Base-by-base conservation (phyloP, 2,888 invertebrate species). In the Trachelus tabidus region DNA sequence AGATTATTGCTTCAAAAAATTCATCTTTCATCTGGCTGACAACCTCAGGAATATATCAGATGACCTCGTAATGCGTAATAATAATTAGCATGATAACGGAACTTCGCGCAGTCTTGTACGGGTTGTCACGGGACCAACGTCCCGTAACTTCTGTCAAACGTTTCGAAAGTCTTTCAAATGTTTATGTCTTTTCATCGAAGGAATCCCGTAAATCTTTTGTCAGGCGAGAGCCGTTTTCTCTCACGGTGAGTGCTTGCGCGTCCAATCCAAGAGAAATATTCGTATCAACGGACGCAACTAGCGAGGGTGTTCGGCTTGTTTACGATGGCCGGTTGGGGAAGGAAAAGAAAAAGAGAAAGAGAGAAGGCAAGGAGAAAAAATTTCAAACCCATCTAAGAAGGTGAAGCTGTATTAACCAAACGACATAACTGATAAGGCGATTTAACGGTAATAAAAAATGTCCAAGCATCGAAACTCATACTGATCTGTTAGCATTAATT, bases 1-100 rank as follows among this genome's bases (percentile, higher is more conserved):
- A 23, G 56, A 56, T 56, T 56, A 56, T 23, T 56, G 9, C 23
- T 56, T 56, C 9, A 15, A 56, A 56, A 9, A 56, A 33, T 71
- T 31, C 4, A 33, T 71, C 34, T 71, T 71, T n/a, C 15, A 12
- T 71, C 71, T 71, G 23, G 12, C 15, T 56, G 56, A 56, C 69
- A 34, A 34, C 71, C 11, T 71, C 33, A 31, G 71, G 12, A 34
- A 33, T 73, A 76, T 76, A 77, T 78, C 77, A 71, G 75, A 77
- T 79, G 81, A 79, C 79, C 82, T 82, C 80, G 79, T 75, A 75
- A 37, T 77, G 73, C 77, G 69, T 68, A 81, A 84, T 81, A 81
- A 79, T 81, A 84, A 83, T 83, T 82, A 81, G 80, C 80, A 79
- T 81, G 79, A 81, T 84, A 83, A 83, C 82, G 82, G 83, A 80